Evolutionary conservation across 2,113 vertebrate genomes (phyloP), one percentile per base, ranked within the genome.

Genomic region (Gorsachius goisagi): DNA sequence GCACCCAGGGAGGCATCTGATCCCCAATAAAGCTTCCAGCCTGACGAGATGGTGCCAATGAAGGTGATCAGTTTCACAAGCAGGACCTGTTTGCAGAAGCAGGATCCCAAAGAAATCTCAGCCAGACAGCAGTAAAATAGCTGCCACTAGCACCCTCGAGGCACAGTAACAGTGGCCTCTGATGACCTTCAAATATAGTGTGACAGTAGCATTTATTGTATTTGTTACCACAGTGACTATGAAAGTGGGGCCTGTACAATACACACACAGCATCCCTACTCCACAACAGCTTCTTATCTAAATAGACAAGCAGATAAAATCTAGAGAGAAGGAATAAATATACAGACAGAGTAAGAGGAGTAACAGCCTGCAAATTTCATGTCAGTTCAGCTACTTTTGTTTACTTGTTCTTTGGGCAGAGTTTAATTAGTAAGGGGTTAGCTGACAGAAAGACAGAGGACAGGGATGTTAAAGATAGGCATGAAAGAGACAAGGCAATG

Each of bases 391-490:
- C 33, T 79, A 76, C 50, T 79, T 91, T 64, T 53, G 23, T 79
- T 94, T 73, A 85, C 32, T 79, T 76, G 39, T 75, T 69, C 69
- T 88, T 60, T 68, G 45, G 78, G 71, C 49, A 76, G 74, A 89
- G 21, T 91, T 96, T 79, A 94, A 96, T 92, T 94, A 91, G 37
- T 49, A 78, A 78, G 47, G 44, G 76, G 81, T 91, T 95, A 84
- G 44, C 15, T 78, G 69, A 50, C 50, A 86, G 64, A 89, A 88
- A 78, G 77, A 62, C 18, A 77, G 62, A 68, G 44, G 24, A 56
- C 12, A 33, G 15, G 6, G 5, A 30, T 77, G 22, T 72, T 85
- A 53, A 67, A 89, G 58, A n/a, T 8, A 68, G 35, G 12, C 12
- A 24, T 6, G 26, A 39, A 69, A 60, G 56, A 47, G 30, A 9